These are phyloP conservation scores for Elachura formosa DNA, from an alignment of 2,113 vertebrate species.

Conservation along the genomic window DNA sequence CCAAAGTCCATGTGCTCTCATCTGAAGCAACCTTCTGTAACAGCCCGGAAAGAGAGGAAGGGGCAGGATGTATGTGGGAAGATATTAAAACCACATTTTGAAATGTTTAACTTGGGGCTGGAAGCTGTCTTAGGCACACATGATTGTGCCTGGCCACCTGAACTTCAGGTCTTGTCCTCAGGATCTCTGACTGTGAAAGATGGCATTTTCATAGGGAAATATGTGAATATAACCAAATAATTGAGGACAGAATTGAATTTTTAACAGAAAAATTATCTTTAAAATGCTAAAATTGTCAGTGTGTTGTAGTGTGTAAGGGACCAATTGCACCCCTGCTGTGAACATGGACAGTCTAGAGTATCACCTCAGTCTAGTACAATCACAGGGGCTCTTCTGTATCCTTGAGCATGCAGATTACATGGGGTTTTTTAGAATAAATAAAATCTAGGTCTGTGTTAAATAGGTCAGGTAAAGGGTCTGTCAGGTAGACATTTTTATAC, in stretches of 20 bases:
- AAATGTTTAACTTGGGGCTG: background rate
- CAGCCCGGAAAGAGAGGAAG: background rate
- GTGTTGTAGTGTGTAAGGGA: background rate
- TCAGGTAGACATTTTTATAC: background rate
- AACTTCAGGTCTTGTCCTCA: background rate
- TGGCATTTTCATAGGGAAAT: background rate
- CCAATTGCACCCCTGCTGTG: fast-evolving
- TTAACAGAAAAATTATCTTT: background rate
- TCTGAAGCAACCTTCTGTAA: background rate
- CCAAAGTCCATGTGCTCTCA: background rate
- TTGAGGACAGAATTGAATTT: background rate
- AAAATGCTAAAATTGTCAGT: background rate
- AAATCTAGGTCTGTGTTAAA: background rate
- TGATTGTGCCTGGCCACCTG: background rate
- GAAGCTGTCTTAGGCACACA: background rate
- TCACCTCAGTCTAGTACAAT: background rate
- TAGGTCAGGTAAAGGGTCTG: background rate
- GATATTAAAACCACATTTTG: background rate
- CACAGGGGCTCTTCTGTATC: background rate
- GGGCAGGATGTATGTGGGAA: background rate
- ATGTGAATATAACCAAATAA: background rate
- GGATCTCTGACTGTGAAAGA: background rate
- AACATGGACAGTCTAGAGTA: background rate
- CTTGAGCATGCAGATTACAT: background rate
- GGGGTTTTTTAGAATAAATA: background rate